Evolutionary conservation across 2,113 vertebrate species (phyloP), one percentile per base, ranked within the genome.

Genomic region (Craseonycteris thonglongyai): DNA sequence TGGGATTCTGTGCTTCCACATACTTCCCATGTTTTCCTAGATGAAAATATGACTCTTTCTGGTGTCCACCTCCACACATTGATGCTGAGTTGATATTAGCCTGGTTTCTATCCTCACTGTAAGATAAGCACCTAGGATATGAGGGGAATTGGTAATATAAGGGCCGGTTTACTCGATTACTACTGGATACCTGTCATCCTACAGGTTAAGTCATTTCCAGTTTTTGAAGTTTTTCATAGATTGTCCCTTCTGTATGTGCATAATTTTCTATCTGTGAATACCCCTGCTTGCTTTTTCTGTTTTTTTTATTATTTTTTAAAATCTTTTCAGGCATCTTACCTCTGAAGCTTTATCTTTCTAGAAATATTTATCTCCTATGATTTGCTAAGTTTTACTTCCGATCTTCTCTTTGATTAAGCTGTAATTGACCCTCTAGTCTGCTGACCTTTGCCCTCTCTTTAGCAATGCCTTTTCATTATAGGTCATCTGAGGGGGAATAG

Each of bases 221-320:
- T 76, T 96, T 94, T 83, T 51, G 75, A 22, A 65, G 22, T 69
- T 92, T 49, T 40, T 83, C 33, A n/a, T 59, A 13, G 40, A 65
- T 8, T 61, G 5, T 63, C 4, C 40, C 10, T 95, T 76, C 45
- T 66, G 21, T 49, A 22, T 22, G 22, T 33, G 35, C 10, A 33
- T n/a, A 54, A 90, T 68, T 71, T 94, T 91, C 54, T 47, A 21
- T 40, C 56, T 76, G 21, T 63, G 83, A 63, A 24, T 78, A 63
- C 89, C 26, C 16, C 74, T 76, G 33, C 74, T 82, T 84, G 49
- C 7, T 54, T 82, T 69, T 49, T 45, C 33, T 59, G 16, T 19
- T 75, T 24, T 19, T 87, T 95, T 95, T 80, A 89, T 87, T 40
- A 71, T 72, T 78, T 63, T 59, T n/a, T n/a, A n/a, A n/a, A n/a